These are phyloP conservation scores for Neosalanx taihuensis DNA, from an alignment of 2,797 vertebrate genomes.

Conservation along the genomic window DNA sequence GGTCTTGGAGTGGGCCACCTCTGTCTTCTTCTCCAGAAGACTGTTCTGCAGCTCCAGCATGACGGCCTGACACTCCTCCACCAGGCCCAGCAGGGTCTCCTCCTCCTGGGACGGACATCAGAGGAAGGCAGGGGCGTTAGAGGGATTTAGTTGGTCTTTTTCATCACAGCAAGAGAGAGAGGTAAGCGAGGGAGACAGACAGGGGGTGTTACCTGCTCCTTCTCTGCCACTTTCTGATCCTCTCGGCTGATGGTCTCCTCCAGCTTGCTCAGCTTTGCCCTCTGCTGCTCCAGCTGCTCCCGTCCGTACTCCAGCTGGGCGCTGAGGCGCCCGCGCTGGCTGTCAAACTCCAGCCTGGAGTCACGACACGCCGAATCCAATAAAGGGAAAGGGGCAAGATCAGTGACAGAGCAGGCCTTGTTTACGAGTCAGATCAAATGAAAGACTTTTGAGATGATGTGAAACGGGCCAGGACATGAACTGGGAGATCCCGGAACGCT, in stretches of 20 bases:
- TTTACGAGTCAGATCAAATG: no score
- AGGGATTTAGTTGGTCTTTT: background rate
- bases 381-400: background rate
- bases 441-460: no score
- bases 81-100: conserved; percentile 65
- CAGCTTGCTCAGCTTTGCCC: conserved; percentile 59
- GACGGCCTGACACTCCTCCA: conserved; percentile 72
- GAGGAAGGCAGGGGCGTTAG: background rate
- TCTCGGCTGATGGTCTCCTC: conserved; percentile 72
- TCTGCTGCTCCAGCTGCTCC: conserved; percentile 75
- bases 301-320: conserved; percentile 81
- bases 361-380: background rate
- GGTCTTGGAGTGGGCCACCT: conserved; percentile 67
- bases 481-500: background rate
- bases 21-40: conserved; percentile 67
- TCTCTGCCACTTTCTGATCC: conserved; percentile 55
- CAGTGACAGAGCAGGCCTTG: background rate
- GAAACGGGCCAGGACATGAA: background rate
- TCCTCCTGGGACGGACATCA: conserved; percentile 76
- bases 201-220: conserved; percentile 73
- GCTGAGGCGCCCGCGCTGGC: conserved; percentile 77
- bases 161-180: background rate
- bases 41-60: conserved; percentile 69
- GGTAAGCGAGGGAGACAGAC: background rate
- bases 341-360: conserved; percentile 88